Percentiles rank a stretch among this genome's conserved stretches.
phyloP scores from a whole-genome alignment of 2,888 invertebrate genomes.

The Melipona beecheii region DNA sequence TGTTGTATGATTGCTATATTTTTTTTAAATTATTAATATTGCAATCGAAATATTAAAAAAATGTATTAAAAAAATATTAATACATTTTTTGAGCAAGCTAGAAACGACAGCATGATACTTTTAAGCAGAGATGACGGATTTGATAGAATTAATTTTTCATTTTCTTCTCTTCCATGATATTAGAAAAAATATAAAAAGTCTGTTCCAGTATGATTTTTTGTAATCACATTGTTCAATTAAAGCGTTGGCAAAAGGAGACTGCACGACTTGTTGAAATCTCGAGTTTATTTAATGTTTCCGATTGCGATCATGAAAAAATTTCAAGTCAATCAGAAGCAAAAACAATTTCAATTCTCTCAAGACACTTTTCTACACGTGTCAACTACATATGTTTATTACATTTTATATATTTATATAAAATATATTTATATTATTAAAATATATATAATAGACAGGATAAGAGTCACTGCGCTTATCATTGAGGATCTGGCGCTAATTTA shows the following conservation, averaged over 20 bases:
- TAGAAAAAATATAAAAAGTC: background rate
- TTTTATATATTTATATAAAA: conserved; percentile 36
- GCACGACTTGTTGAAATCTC: conserved; percentile 12
- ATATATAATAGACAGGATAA: conserved; percentile 41
- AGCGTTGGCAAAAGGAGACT: conserved; percentile 1
- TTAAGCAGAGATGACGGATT: background rate
- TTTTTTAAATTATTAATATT: conserved; percentile 45
- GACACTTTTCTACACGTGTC: conserved; percentile 22
- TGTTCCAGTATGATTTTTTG: conserved; percentile 4
- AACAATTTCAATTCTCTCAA: conserved; percentile 5
- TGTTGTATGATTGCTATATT: conserved; percentile 43
- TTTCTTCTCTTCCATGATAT: background rate
- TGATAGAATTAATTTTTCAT: background rate
- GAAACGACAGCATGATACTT: background rate
- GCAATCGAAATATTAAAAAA: conserved; percentile 31
- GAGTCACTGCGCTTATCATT: conserved; percentile 66
- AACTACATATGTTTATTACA: conserved; percentile 49
- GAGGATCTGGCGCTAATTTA: conserved; percentile 89
- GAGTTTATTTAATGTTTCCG: conserved; percentile 12
- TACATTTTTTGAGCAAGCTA: conserved; percentile 5
- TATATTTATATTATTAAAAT: conserved; percentile 28
- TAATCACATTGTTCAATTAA: background rate
- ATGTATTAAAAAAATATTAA: conserved; percentile 33
- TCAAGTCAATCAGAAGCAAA: conserved; percentile 8
- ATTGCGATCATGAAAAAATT: background rate